A percentile compares a stretch with the other conserved stretches of the same genome.
Conservation (phyloP, 2,113 vertebrate species). For the Centrocercus urophasianus region DNA sequence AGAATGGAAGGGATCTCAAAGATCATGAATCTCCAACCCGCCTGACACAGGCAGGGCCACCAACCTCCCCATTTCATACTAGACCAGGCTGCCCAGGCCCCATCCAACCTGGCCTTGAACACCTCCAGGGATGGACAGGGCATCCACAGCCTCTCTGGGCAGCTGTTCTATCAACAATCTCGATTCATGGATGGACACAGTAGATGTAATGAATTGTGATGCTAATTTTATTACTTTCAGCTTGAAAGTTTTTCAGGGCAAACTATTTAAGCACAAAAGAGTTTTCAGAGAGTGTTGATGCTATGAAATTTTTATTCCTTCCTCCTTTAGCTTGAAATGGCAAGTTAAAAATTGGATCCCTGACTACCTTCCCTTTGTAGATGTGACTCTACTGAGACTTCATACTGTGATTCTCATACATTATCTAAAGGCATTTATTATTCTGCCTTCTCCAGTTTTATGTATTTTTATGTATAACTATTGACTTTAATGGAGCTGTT, state of each 20-base stretch:
- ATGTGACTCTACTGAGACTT: background rate
- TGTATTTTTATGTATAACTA: slow-evolving; percentile 28
- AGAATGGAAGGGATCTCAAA: too few species aligned
- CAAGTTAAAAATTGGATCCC: slow-evolving; percentile 5
- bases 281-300: background rate
- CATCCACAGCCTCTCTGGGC: too few species aligned
- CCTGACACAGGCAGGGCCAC: too few species aligned
- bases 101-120: too few species aligned
- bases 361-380: slow-evolving; percentile 10
- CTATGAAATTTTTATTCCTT: slow-evolving; percentile 39
- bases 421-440: slow-evolving; percentile 48
- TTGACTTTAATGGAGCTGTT: slow-evolving; percentile 44
- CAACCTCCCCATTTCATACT: too few species aligned
- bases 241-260: background rate
- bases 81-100: too few species aligned
- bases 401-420: slow-evolving; percentile 47
- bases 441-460: slow-evolving; percentile 6
- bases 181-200: background rate
- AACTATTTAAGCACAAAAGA: slow-evolving; percentile 30
- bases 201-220: background rate
- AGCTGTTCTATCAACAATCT: background rate
- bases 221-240: slow-evolving; percentile 8
- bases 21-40: too few species aligned
- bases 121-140: too few species aligned
- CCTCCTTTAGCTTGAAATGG: background rate